Conservation (phyloP, 2,113 vertebrate genomes). For the Sebastes fasciatus region DNA sequence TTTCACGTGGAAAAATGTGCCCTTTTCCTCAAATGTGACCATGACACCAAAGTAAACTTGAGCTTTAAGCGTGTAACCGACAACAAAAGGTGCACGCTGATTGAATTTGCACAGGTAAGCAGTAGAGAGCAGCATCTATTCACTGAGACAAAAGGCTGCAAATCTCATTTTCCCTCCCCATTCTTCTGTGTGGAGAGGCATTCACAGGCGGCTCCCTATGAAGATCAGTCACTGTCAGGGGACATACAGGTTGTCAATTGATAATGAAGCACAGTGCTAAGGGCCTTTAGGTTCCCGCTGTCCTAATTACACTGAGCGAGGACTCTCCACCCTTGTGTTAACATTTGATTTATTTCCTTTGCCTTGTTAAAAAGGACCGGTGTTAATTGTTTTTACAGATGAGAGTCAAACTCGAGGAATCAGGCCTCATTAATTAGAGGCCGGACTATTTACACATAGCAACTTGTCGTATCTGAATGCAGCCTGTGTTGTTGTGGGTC, state of each 20-base stretch:
- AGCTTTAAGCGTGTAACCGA: background rate
- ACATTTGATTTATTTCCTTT: constrained; percentile 95
- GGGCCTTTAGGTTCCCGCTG: constrained; percentile 87
- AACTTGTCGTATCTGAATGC: constrained; percentile 65
- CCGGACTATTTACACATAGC: constrained; percentile 79
- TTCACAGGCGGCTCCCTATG: constrained; percentile 68
- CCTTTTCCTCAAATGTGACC: background rate
- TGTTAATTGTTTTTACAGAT: constrained; percentile 96
- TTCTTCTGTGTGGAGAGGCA: constrained; percentile 55
- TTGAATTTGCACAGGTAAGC: constrained; percentile 67
- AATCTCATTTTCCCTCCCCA: constrained; percentile 69
- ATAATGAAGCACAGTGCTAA: constrained; percentile 84
- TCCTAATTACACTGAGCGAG: constrained; percentile 91
- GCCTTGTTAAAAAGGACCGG: constrained; percentile 87
- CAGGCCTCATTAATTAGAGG: constrained; percentile 88
- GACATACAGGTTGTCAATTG: constrained; percentile 89
- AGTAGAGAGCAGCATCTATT: constrained; percentile 54
- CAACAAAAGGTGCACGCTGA: constrained; percentile 55
- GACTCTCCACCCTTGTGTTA: constrained; percentile 91
- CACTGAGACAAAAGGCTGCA: constrained; percentile 74
- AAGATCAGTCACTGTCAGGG: constrained; percentile 86
- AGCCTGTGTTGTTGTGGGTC: constrained; percentile 22
- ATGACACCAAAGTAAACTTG: constrained; percentile 10
- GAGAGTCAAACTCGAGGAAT: constrained; percentile 90
- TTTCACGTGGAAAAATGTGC: background rate